Evolutionary conservation across 2,888 invertebrate species (phyloP), one percentile per base, ranked within the genome.

Genomic region (Plemyria rubiginata): DNA sequence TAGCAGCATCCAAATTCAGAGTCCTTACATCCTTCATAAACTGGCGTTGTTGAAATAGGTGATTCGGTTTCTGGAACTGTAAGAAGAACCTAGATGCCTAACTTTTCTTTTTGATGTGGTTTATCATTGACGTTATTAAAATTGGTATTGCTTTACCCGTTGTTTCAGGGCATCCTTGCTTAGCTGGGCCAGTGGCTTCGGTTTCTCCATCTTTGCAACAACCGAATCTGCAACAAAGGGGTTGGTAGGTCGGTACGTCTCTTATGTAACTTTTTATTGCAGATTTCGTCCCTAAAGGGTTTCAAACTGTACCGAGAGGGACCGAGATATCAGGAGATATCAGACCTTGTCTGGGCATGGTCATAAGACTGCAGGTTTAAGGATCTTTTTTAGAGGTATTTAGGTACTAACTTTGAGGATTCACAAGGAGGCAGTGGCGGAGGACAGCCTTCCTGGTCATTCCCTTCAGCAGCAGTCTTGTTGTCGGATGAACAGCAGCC

Each of bases 401-500:
- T 15, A 38, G 7, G 9, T 40, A 28, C 82, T 71, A 81, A 95
- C 94, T 93, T 87, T 5, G 95, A 93, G 65, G 90, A 84, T 52
- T 87, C 83, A 81, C 95, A 95, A 46, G 91, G 82, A 0, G 93
- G 89, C n/a, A 92, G 88, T 2, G 95, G 94, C 9, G 94, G 94
- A 12, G 96, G 96, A 80, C 99, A 99, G 12, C 97, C 98, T 80
- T 97, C 96, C 69, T 95, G 94, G 70, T 97, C 95, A 73, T 97
- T 96, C 52, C 98, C 98, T 80, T 95, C 94, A 0, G 98, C 96
- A 8, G 95, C 90, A 0, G 96, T 96, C 70, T 94, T 93, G 50
- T 95, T 95, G 84, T 98, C 97, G 9, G 95, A 94, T 15, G 67
- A 61, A 78, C 98, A 98, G 81, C 98, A 98, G 2, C 98, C 98